Evolutionary conservation across 2,888 invertebrate genomes (phyloP).

Genomic region (Metopia argyrocephala): DNA sequence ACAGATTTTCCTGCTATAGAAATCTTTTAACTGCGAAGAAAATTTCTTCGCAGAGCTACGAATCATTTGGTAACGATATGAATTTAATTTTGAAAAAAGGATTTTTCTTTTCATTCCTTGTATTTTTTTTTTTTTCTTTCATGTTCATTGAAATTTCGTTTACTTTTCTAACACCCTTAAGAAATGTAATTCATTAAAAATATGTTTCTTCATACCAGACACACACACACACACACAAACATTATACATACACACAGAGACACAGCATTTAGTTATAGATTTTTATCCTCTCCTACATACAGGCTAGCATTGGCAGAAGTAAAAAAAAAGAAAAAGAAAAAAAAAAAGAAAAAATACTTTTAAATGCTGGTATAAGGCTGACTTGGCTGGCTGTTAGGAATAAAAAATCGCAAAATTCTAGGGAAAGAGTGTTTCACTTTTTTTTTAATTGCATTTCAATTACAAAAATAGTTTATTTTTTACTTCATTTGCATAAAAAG

Average conservation of each 20-base stretch:
- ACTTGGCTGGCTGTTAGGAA: neutral
- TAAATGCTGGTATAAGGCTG: neutral
- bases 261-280: neutral
- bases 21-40: neutral
- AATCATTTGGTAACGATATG: slow-evolving; percentile 17
- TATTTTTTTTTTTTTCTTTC: slow-evolving; percentile 17
- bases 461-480: slow-evolving; percentile 70
- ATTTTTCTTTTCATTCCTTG: slow-evolving; percentile 7
- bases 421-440: neutral
- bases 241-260: neutral
- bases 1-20: neutral
- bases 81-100: slow-evolving; percentile 51
- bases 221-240: neutral
- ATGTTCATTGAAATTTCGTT: slow-evolving; percentile 56
- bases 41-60: neutral
- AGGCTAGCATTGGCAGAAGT: no score
- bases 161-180: slow-evolving; percentile 72
- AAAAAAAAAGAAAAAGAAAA: neutral
- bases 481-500: slow-evolving; percentile 41
- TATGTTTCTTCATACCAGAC: slow-evolving; percentile 14
- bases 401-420: neutral
- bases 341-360: neutral
- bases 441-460: slow-evolving; percentile 76
- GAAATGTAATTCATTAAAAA: slow-evolving; percentile 76
- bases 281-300: neutral